A percentile compares a stretch with the other conserved stretches of the same genome.
These are phyloP conservation scores for Noctua pronuba DNA, from an alignment of 2,888 invertebrate genomes.

Conservation along the genomic window DNA sequence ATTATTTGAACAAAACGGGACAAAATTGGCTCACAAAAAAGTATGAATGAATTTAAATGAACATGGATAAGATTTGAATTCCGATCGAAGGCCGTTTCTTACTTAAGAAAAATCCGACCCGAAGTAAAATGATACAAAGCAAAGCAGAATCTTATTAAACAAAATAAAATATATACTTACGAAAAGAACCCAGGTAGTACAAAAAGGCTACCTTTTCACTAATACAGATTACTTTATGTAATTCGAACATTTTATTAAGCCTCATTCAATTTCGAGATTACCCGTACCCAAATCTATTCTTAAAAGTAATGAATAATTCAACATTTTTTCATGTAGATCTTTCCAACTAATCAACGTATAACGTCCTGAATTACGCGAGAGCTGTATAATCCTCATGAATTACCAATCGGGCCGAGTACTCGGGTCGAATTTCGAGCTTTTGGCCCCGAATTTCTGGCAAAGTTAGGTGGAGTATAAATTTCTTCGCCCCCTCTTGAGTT, in stretches of 20 bases:
- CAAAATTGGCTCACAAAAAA: not conserved
- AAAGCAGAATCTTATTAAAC: conserved; percentile 29
- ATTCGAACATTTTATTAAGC: conserved; percentile 59
- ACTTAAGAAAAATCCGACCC: not conserved
- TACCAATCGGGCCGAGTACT: conserved; percentile 70
- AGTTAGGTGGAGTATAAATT: conserved; percentile 67
- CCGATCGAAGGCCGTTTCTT: not conserved
- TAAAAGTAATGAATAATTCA: conserved; percentile 70
- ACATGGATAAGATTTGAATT: not conserved
- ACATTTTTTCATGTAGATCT: conserved; percentile 66
- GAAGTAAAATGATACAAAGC: conserved; percentile 28
- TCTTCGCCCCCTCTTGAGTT: conserved; percentile 42
- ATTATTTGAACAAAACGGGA: not conserved
- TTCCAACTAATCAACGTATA: conserved; percentile 70
- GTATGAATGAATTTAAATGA: not conserved
- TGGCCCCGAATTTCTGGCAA: conserved; percentile 65
- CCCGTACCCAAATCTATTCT: conserved; percentile 57
- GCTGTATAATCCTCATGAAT: conserved; percentile 75
- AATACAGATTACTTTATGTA: conserved; percentile 51
- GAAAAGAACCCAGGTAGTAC: conserved; percentile 29
- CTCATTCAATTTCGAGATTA: conserved; percentile 66
- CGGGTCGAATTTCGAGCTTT: conserved; percentile 60
- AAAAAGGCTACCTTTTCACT: conserved; percentile 45
- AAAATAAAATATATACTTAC: conserved; percentile 22
- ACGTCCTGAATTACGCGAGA: conserved; percentile 68